Conservation (phyloP, 2,888 invertebrate species). For the Eretmocerus hayati region DNA sequence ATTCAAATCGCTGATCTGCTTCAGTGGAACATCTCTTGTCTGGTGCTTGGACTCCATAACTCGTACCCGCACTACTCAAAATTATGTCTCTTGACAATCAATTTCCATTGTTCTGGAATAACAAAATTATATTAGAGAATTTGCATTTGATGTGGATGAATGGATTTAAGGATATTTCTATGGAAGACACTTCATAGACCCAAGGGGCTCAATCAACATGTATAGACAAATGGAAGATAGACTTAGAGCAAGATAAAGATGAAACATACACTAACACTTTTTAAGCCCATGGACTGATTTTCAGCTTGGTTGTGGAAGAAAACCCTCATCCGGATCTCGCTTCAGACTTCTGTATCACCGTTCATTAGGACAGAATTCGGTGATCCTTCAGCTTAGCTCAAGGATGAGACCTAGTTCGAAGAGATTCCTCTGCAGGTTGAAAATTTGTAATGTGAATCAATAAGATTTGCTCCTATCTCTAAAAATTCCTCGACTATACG, state of each 20-base stretch:
- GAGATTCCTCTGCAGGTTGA: too few relatives aligned
- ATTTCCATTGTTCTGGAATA: slow-evolving; percentile 32
- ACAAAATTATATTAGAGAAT: background rate
- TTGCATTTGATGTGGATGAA: background rate
- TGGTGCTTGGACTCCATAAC: slow-evolving; percentile 52
- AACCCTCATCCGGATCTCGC: slow-evolving; percentile 34
- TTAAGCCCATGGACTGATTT: slow-evolving; percentile 29
- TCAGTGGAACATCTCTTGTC: slow-evolving; percentile 57
- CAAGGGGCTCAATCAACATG: background rate
- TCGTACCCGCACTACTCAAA: slow-evolving; percentile 40
- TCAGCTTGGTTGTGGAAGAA: slow-evolving; percentile 29
- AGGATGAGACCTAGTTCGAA: too few relatives aligned
- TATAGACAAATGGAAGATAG: too few relatives aligned
- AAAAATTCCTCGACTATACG: too few relatives aligned
- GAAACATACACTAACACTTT: slow-evolving; percentile 31
- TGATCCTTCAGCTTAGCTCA: too few relatives aligned
- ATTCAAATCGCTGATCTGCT: slow-evolving; percentile 56
- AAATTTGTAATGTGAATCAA: too few relatives aligned
- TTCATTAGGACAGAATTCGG: too few relatives aligned
- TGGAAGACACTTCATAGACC: too few relatives aligned
- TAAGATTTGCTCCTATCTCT: too few relatives aligned
- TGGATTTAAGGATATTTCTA: too few relatives aligned
- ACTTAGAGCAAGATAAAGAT: too few relatives aligned
- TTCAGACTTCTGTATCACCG: slow-evolving; percentile 23
- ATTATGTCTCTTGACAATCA: slow-evolving; percentile 37